These are phyloP conservation scores for Drosophila jambulina DNA, from an alignment of 1,140 invertebrate species.

Conservation along the genomic window DNA sequence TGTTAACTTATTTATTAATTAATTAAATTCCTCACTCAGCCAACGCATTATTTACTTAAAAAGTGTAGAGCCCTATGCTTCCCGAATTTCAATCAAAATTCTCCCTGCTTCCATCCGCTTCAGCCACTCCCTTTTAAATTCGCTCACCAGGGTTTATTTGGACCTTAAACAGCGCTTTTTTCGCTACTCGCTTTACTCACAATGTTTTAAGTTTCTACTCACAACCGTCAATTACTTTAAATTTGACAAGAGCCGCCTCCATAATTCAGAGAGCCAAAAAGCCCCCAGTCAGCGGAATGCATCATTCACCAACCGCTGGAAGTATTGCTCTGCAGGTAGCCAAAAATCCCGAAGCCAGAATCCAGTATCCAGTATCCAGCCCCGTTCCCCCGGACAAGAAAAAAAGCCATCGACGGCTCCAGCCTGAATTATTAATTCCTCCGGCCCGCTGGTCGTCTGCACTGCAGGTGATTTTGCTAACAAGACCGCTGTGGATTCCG, in stretches of 20 bases:
- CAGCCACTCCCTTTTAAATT: not conserved
- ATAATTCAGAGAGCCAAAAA: slow-evolving; percentile 62
- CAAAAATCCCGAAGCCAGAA: slow-evolving; percentile 19
- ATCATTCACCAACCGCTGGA: slow-evolving; percentile 69
- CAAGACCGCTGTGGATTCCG: slow-evolving; percentile 52
- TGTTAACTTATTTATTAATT: slow-evolving; percentile 11
- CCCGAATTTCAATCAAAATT: slow-evolving; percentile 5
- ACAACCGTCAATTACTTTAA: slow-evolving; percentile 66
- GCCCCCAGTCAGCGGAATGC: slow-evolving; percentile 55
- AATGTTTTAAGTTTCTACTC: slow-evolving; percentile 25
- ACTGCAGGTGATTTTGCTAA: slow-evolving; percentile 78
- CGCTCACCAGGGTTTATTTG: not conserved
- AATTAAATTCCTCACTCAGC: not conserved
- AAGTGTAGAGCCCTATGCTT: not conserved
- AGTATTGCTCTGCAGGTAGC: slow-evolving; percentile 58
- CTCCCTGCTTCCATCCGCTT: not conserved
- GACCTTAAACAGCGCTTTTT: slow-evolving; percentile 2
- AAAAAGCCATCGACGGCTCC: slow-evolving; percentile 36
- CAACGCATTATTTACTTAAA: not conserved
- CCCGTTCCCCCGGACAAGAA: slow-evolving; percentile 2
- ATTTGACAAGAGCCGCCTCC: slow-evolving; percentile 50
- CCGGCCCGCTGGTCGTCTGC: slow-evolving; percentile 41
- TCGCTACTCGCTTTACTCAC: slow-evolving; percentile 41
- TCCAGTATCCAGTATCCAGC: slow-evolving; percentile 10
- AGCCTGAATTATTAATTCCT: slow-evolving; percentile 67